Evolutionary conservation across 1,140 invertebrate genomes (phyloP), one percentile per base, ranked within the genome.

Genomic region (Heliconius himera): DNA sequence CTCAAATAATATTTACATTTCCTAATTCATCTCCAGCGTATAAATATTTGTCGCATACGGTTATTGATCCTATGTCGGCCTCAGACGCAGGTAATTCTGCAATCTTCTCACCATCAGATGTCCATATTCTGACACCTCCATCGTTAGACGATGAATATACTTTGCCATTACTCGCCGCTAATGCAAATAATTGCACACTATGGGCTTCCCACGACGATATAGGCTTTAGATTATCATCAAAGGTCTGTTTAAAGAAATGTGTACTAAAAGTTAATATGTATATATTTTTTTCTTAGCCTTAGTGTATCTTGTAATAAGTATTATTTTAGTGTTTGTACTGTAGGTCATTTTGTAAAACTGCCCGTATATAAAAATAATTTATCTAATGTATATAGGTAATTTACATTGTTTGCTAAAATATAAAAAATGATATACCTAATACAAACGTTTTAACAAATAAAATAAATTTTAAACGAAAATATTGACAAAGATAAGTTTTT

Each of bases 111-210:
- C 93, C 92, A 11, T 85, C 76, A 1, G 79, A 75, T 16, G 84
- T 84, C 93, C 93, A 94, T 20, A 94, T 86, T 72, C 83, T 88
- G 13, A 93, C 83, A 20, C 85, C 87, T 9, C 91, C 91, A 75
- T 94, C 93, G 56, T 93, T 92, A 16, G 92, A 93, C 5, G 90
- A 78, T 4, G 93, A 90, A 78, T 90, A 94, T 1, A 94, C 84
- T 70, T 84, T 85, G 6, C 83, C 87, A 33, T 84, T 82, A 11
- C 74, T 84, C 33, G 89, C 89, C n/a, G 90, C 87, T 72, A 94
- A 74, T 0, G 93, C 93, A 84, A 94, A 94, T 16, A 86, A 70
- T 78, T 93, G 93, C 1, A 90, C 91, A 11, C 78, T 88, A 74
- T 94, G 92, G 3, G 92, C 93, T 38, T 83, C 3, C 93, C 93